Evolutionary conservation across 2,113 vertebrate species (phyloP).

Genomic region (Equus przewalskii): DNA sequence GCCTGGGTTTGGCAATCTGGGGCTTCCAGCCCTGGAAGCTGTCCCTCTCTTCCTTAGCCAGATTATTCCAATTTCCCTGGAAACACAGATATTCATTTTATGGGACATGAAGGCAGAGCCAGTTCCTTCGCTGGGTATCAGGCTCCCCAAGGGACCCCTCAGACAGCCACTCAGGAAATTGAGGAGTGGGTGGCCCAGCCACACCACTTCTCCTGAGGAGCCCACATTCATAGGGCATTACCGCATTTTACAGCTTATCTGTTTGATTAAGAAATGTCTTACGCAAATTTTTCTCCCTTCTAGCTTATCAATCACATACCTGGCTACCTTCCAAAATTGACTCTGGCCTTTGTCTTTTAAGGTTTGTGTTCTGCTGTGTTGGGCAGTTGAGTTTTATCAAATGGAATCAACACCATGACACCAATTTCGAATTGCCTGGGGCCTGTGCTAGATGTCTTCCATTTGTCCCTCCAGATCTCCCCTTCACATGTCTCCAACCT

Average conservation of each 20-base stretch:
- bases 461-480: neutral
- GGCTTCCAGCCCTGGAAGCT: neutral
- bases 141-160: neutral
- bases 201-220: neutral
- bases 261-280: neutral
- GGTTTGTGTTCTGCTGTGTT: neutral
- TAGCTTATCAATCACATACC: neutral
- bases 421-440: neutral
- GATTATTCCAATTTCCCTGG: conserved; percentile 28
- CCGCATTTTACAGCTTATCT: neutral
- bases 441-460: neutral
- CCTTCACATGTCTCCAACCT: neutral
- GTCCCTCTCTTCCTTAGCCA: neutral
- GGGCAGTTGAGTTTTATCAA: neutral
- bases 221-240: neutral
- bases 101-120: neutral
- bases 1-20: neutral
- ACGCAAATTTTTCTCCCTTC: conserved; percentile 17
- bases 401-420: neutral
- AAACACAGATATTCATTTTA: conserved; percentile 16
- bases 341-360: neutral
- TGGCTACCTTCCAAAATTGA: neutral
- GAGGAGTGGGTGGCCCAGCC: neutral
- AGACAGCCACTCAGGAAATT: neutral
- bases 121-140: neutral